Conservation (phyloP, 2,888 invertebrate genomes). For the Gari tellinella region DNA sequence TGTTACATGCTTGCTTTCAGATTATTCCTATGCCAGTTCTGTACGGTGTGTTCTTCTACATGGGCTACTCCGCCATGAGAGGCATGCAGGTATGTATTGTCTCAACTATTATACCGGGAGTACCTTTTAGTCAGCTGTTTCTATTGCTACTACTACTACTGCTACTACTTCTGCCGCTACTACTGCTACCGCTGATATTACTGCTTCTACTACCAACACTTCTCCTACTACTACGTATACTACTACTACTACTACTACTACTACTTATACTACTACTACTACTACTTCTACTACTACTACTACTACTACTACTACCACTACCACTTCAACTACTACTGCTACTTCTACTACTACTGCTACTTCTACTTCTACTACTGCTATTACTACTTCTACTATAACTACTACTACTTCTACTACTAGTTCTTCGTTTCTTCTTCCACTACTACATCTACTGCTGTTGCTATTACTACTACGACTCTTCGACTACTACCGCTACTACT, state of each 20-base stretch:
- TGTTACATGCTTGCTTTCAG: slow-evolving; percentile 75
- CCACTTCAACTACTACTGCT: slow-evolving; percentile 12
- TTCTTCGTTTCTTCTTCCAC: slow-evolving; percentile 24
- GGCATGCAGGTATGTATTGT: slow-evolving; percentile 88
- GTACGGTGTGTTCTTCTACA: slow-evolving; percentile 98
- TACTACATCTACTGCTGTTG: slow-evolving; percentile 16
- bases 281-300: slow-evolving; percentile 19
- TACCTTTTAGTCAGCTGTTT: slow-evolving; percentile 28
- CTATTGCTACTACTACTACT: neutral
- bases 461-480: slow-evolving; percentile 17
- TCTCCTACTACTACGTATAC: slow-evolving; percentile 12
- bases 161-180: slow-evolving; percentile 51
- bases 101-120: slow-evolving; percentile 16
- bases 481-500: slow-evolving; percentile 8
- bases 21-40: slow-evolving; percentile 99
- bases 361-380: slow-evolving; percentile 24
- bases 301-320: slow-evolving; percentile 24
- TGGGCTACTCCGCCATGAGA: slow-evolving; percentile 98
- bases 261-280: slow-evolving; percentile 20
- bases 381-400: slow-evolving; percentile 18
- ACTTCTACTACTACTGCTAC: slow-evolving; percentile 13
- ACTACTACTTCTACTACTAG: slow-evolving; percentile 20
- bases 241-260: slow-evolving; percentile 18
- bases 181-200: slow-evolving; percentile 47
- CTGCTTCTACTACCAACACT: slow-evolving; percentile 8